Conservation (phyloP, 2,113 vertebrate genomes). For the Pedionomus torquatus region DNA sequence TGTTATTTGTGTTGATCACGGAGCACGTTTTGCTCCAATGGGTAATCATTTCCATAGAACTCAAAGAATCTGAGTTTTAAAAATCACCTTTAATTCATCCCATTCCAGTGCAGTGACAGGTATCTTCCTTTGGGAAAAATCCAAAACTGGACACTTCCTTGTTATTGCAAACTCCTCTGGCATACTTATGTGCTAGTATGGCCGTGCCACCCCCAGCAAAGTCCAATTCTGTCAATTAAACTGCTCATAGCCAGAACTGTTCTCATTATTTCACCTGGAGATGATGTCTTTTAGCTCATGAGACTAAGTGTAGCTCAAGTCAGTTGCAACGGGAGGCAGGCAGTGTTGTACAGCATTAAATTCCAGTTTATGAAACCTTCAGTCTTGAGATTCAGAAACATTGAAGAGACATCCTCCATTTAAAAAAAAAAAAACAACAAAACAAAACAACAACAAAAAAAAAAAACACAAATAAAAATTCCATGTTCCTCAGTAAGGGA, state of each 20-base stretch:
- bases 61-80: not conserved
- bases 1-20: not conserved
- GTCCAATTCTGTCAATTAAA: not conserved
- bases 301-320: not conserved
- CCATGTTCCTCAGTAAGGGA: not conserved
- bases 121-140: not conserved
- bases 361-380: not conserved
- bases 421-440: not conserved
- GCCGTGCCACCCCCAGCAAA: not conserved
- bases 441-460: no score
- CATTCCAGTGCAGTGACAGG: not conserved
- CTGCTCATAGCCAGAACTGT: not conserved
- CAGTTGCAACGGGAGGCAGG: not conserved
- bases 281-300: not conserved
- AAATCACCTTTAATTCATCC: not conserved
- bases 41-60: not conserved
- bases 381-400: not conserved
- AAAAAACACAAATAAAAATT: not conserved
- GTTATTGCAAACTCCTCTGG: not conserved
- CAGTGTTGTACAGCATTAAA: not conserved
- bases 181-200: accelerated
- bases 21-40: not conserved
- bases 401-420: not conserved
- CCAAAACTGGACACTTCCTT: not conserved
- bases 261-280: not conserved